Evolutionary conservation across 2,113 vertebrate species (phyloP), one percentile per base, ranked within the genome.

Genomic region (Marmota monax): DNA sequence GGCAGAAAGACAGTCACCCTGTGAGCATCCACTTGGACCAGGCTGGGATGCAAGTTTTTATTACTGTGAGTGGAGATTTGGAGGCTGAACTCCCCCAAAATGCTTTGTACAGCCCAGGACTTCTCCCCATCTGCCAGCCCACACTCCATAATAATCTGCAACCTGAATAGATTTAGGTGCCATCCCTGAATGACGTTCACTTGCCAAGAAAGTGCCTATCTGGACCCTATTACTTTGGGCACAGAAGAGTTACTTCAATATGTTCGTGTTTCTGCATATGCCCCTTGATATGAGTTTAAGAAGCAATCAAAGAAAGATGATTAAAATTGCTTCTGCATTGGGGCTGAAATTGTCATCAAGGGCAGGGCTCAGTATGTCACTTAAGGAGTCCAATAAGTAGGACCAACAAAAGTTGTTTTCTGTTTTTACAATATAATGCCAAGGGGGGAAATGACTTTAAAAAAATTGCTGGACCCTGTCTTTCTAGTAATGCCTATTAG

Each of bases 201-300:
- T 18, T 25, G 9, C 0, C 0, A 22, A 51, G 65, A 83, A 56
- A 9, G 32, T 0, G 0, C 10, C 42, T 58, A 0, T 3, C 18
- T 17, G 73, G 51, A 48, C 39, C 8, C 37, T 32, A 0, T 4
- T 3, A 14, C 39, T 18, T 9, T 5, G 20, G 32, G 12, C 39
- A 25, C 32, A 7, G 67, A 6, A 72, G 51, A n/a, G 9, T 18
- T 39, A 42, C 20, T 45, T 56, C 42, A 4, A 0, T 12, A 12
- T 14, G 37, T 4, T 42, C 0, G 6, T 42, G 17, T 72, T 25
- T 14, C 5, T 1, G 7, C 11, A 39, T 37, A 12, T 3, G 12
- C 29, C 77, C 39, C 84, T 18, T 8, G 27, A 29, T 63, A 5
- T 61, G 6, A 82, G 73, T 53, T 39, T 78, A 78, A 23, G 63